phyloP scores from a whole-genome alignment of 2,797 vertebrate species.

The Eulemur coronatus region DNA sequence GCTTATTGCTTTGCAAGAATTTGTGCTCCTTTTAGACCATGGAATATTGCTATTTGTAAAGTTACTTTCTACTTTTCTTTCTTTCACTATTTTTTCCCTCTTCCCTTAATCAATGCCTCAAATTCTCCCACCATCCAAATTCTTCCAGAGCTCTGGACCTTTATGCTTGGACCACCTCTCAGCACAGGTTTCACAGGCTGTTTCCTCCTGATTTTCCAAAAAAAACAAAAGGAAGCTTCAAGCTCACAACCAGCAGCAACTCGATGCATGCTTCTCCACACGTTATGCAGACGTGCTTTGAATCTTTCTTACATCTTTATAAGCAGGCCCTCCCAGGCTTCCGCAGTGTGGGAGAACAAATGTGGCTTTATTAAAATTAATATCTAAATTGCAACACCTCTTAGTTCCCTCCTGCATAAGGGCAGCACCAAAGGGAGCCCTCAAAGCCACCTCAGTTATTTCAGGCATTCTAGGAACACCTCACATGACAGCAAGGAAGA shows the following conservation, averaged over 20 bases:
- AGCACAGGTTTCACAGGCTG: neutral
- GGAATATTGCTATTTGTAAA: neutral
- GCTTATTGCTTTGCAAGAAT: neutral
- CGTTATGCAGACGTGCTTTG: neutral
- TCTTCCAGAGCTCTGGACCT: neutral
- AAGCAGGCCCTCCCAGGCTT: neutral
- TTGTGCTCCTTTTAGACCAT: neutral
- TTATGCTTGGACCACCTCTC: neutral
- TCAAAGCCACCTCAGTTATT: neutral
- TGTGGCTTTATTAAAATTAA: neutral
- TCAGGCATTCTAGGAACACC: neutral
- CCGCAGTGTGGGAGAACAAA: neutral
- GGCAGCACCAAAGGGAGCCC: neutral
- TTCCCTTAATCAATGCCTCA: neutral
- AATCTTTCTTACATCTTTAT: neutral
- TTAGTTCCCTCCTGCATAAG: neutral
- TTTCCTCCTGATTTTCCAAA: neutral
- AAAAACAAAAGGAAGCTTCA: neutral
- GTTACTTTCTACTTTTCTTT: neutral
- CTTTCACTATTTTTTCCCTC: neutral
- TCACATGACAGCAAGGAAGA: neutral
- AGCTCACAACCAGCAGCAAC: neutral
- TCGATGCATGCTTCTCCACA: fast-evolving
- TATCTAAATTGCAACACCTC: neutral
- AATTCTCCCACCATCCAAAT: neutral